phyloP scores from a whole-genome alignment of 2,888 invertebrate genomes.

The Ecliptopera silaceata region DNA sequence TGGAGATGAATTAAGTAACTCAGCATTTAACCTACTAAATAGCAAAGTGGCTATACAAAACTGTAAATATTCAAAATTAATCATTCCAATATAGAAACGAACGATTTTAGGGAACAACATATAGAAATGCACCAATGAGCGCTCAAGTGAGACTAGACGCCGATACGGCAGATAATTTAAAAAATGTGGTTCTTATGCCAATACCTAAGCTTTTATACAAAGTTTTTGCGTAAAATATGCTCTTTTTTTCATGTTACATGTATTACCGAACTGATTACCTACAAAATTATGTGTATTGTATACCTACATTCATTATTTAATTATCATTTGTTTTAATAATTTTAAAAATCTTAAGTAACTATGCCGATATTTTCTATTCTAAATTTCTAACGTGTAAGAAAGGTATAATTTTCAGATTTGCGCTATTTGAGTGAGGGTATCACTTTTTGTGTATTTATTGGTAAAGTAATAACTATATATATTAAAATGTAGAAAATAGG shows the following conservation, averaged over 20 bases:
- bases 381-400: too few relatives aligned
- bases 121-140: slow-evolving; percentile 59
- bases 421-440: slow-evolving; percentile 55
- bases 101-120: slow-evolving; percentile 59
- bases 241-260: neutral
- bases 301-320: too few relatives aligned
- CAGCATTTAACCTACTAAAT: too few relatives aligned
- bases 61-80: slow-evolving; percentile 8
- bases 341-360: too few relatives aligned
- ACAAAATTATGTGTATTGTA: neutral
- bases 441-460: slow-evolving; percentile 48
- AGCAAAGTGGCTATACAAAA: neutral
- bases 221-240: neutral
- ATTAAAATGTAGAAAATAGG: neutral
- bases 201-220: slow-evolving; percentile 26
- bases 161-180: slow-evolving; percentile 51
- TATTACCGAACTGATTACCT: neutral
- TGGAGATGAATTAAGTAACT: neutral
- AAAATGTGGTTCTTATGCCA: slow-evolving; percentile 14
- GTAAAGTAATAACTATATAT: slow-evolving; percentile 21
- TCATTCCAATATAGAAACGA: slow-evolving; percentile 31
- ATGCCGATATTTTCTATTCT: too few relatives aligned
- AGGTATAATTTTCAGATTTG: slow-evolving; percentile 28
- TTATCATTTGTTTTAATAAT: too few relatives aligned
- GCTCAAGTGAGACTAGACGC: slow-evolving; percentile 63